These are phyloP conservation scores for Lucinisca nassula DNA, from an alignment of 2,888 invertebrate species.

Conservation along the genomic window DNA sequence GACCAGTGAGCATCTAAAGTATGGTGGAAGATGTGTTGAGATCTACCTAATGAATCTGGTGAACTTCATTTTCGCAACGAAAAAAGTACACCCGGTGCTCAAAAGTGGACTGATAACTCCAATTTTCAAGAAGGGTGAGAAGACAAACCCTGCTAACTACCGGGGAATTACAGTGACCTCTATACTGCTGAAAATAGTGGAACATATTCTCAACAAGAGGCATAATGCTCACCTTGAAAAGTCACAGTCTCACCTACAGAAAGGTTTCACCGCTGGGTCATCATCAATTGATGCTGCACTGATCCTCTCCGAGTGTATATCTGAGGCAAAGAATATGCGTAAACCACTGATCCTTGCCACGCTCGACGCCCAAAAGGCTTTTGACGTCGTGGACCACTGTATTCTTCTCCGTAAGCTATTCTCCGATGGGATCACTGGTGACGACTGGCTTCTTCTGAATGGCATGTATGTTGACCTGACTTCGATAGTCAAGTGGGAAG, in stretches of 20 bases:
- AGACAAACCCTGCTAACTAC: not conserved
- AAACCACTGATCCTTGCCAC: not conserved
- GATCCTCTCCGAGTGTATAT: not conserved
- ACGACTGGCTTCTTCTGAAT: not conserved
- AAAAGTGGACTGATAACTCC: not conserved
- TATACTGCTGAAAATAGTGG: not conserved
- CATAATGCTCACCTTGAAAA: not conserved
- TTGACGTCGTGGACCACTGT: not conserved
- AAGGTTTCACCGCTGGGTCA: not conserved
- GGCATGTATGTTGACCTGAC: not conserved
- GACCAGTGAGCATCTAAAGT: not conserved
- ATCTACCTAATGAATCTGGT: not conserved
- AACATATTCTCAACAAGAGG: not conserved
- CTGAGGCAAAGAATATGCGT: not conserved
- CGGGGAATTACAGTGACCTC: not conserved
- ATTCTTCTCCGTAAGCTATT: not conserved
- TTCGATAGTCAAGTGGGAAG: not conserved
- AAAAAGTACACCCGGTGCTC: too few species aligned
- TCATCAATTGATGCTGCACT: too few species aligned
- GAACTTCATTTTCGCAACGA: not conserved
- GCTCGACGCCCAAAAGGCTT: constrained; percentile 8
- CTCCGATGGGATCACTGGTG: not conserved
- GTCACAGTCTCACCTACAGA: not conserved
- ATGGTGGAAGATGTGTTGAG: not conserved
- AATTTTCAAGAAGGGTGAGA: not conserved